These are phyloP conservation scores for Xenops minutus DNA, from an alignment of 2,797 vertebrate species.

Conservation along the genomic window DNA sequence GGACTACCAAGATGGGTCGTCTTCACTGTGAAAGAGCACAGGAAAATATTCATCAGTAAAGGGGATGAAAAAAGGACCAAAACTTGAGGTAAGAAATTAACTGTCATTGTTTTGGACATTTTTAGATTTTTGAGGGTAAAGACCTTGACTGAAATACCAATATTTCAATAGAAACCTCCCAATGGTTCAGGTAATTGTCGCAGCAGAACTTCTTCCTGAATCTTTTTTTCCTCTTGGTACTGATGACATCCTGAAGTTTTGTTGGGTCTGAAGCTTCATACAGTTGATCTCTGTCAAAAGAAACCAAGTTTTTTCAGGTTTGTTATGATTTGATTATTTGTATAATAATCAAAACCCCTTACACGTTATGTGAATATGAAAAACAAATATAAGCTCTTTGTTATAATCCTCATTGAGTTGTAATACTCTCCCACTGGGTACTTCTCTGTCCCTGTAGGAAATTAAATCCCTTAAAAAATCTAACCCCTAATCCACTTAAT, in stretches of 20 bases:
- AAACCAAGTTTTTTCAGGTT: not conserved
- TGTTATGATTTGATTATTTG: not conserved
- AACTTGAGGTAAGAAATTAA: not conserved
- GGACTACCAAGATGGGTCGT: not conserved
- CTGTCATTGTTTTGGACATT: not conserved
- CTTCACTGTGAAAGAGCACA: not conserved
- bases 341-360: not conserved
- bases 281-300: not conserved
- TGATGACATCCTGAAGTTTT: not conserved
- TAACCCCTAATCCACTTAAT: constrained; percentile 49
- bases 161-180: not conserved
- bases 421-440: constrained; percentile 19
- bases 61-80: not conserved
- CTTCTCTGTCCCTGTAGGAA: not conserved
- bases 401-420: constrained; percentile 50
- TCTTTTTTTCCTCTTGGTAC: not conserved
- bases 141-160: not conserved
- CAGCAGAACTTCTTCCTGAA: not conserved
- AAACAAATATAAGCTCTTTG: constrained; percentile 17
- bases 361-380: not conserved
- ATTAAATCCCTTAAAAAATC: constrained; percentile 36
- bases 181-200: not conserved
- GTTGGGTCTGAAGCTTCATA: not conserved
- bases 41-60: not conserved
- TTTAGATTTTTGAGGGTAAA: not conserved